Evolutionary conservation across 2,797 vertebrate genomes (phyloP).

Genomic region (Aythya fuligula): DNA sequence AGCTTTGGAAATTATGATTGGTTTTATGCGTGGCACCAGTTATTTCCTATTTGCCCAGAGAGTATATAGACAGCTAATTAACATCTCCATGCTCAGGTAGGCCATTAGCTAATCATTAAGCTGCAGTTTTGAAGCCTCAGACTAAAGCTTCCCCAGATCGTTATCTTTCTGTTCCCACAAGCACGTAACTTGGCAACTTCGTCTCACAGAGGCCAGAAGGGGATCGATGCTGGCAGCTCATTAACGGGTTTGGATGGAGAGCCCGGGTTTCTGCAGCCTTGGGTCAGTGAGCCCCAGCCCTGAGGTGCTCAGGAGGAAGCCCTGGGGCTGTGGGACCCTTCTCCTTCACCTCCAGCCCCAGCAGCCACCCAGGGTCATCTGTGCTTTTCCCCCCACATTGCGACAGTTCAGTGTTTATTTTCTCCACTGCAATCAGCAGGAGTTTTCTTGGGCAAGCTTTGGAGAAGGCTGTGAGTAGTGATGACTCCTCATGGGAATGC

Average conservation of each 20-base stretch:
- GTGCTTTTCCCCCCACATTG: neutral
- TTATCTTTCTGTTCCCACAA: neutral
- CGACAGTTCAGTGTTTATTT: neutral
- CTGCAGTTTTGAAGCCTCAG: neutral
- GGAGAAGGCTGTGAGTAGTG: neutral
- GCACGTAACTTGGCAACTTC: neutral
- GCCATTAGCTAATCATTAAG: neutral
- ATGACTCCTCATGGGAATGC: neutral
- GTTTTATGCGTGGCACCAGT: neutral
- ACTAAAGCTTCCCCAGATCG: neutral
- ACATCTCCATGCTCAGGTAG: neutral
- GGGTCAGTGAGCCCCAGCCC: neutral
- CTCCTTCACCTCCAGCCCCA: rapidly evolving
- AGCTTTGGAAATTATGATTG: neutral
- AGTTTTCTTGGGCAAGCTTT: neutral
- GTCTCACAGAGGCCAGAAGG: neutral
- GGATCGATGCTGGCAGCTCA: neutral
- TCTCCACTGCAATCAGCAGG: neutral
- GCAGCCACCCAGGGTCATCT: neutral
- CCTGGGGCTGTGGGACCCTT: neutral
- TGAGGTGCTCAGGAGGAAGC: neutral
- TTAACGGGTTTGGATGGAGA: slow-evolving; percentile 7
- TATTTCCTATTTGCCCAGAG: neutral
- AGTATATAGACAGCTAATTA: neutral
- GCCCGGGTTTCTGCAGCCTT: neutral